Percentiles rank a stretch among this genome's conserved stretches.
Evolutionary conservation across 1,140 invertebrate species (phyloP).

Genomic region (Gyrodactylus bullatarudis): DNA sequence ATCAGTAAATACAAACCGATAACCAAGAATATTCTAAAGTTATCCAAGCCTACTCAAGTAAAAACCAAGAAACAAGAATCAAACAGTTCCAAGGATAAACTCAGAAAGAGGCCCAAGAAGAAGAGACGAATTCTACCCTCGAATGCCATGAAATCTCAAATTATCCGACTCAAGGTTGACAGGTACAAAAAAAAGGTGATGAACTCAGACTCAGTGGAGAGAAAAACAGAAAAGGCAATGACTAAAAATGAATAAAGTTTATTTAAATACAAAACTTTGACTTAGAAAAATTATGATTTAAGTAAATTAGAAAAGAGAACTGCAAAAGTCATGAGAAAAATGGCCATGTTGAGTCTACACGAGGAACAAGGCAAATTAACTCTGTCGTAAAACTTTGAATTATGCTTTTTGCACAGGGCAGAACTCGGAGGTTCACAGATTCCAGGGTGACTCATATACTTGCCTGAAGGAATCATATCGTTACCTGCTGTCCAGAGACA

Average conservation of each 20-base stretch:
- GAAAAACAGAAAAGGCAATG: no score
- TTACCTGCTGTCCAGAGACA: conserved; percentile 11
- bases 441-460: not conserved
- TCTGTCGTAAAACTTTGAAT: not conserved
- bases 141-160: not conserved
- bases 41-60: not conserved
- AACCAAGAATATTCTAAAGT: not conserved
- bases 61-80: not conserved
- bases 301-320: no score
- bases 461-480: not conserved
- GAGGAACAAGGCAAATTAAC: not conserved
- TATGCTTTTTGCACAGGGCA: not conserved
- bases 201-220: no score
- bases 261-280: no score
- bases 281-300: no score
- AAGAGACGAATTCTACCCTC: not conserved
- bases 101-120: not conserved
- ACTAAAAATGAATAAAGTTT: no score
- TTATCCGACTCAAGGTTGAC: no score
- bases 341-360: not conserved
- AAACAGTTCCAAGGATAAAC: not conserved
- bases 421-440: not conserved
- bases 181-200: no score
- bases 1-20: not conserved
- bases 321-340: no score